phyloP scores from a whole-genome alignment of 2,113 vertebrate species.

The Melierax canorus region DNA sequence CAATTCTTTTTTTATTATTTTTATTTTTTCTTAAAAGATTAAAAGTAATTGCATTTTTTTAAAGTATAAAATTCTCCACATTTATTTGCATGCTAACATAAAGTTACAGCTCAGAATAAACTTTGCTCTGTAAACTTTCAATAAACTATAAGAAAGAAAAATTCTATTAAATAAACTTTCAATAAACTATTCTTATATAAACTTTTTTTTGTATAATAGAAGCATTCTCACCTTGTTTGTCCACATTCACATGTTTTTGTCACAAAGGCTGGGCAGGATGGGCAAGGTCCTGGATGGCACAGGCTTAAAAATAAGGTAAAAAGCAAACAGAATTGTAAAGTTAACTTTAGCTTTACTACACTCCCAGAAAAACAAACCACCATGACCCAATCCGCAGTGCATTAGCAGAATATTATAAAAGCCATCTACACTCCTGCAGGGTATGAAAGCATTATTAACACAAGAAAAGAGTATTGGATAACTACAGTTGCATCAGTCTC shows the following conservation, averaged over 20 bases:
- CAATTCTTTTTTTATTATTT: neutral
- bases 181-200: neutral
- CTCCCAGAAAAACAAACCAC: neutral
- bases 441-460: neutral
- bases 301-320: conserved; percentile 73
- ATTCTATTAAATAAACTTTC: neutral
- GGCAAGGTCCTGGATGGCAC: conserved; percentile 97
- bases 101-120: neutral
- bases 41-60: neutral
- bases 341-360: neutral
- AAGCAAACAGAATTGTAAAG: neutral
- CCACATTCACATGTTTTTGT: conserved; percentile 93
- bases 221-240: conserved; percentile 83
- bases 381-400: fast-evolving
- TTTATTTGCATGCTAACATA: neutral
- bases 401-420: neutral
- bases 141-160: neutral
- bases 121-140: neutral
- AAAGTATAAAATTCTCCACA: neutral
- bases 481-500: neutral
- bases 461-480: neutral
- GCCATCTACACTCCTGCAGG: neutral
- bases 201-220: neutral
- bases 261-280: conserved; percentile 91
- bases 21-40: neutral